phyloP scores from a whole-genome alignment of 2,797 vertebrate species.

The Cetoscarus ocellatus region DNA sequence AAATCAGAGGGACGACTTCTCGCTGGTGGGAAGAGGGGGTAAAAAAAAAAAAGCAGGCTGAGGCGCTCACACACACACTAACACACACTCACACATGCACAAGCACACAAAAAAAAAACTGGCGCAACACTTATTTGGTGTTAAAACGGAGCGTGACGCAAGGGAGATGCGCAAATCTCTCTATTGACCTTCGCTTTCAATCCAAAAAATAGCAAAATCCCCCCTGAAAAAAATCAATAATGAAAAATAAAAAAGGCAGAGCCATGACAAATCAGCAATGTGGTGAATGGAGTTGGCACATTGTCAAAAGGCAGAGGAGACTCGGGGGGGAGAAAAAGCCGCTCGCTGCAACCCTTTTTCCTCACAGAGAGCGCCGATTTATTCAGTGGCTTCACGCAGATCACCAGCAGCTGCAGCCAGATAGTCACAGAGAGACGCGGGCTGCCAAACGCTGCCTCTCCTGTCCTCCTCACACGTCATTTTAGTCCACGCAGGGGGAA shows the following conservation, averaged over 20 bases:
- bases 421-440: constrained; percentile 60
- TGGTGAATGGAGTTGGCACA: constrained; percentile 64
- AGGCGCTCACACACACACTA: constrained; percentile 29
- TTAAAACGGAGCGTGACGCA: constrained; percentile 68
- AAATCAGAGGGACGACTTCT: constrained; percentile 31
- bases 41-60: constrained; percentile 13
- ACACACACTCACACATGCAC: constrained; percentile 11
- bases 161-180: constrained; percentile 62
- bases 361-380: constrained; percentile 52
- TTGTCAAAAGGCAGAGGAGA: constrained; percentile 60
- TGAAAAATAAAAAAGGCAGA: constrained; percentile 43
- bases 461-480: constrained; percentile 54
- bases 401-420: constrained; percentile 64
- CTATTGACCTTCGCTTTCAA: constrained; percentile 71
- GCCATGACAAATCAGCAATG: constrained; percentile 46
- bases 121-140: constrained; percentile 41
- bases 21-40: constrained; percentile 1
- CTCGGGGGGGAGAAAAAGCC: constrained; percentile 44
- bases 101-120: constrained; percentile 28
- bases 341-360: constrained; percentile 57
- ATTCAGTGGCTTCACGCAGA: constrained; percentile 68
- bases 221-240: constrained; percentile 32
- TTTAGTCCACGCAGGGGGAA: constrained; percentile 42
- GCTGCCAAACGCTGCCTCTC: constrained; percentile 52
- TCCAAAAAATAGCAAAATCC: constrained; percentile 36